Conservation (phyloP, 1,140 invertebrate species). For the Achatina immaculata region DNA sequence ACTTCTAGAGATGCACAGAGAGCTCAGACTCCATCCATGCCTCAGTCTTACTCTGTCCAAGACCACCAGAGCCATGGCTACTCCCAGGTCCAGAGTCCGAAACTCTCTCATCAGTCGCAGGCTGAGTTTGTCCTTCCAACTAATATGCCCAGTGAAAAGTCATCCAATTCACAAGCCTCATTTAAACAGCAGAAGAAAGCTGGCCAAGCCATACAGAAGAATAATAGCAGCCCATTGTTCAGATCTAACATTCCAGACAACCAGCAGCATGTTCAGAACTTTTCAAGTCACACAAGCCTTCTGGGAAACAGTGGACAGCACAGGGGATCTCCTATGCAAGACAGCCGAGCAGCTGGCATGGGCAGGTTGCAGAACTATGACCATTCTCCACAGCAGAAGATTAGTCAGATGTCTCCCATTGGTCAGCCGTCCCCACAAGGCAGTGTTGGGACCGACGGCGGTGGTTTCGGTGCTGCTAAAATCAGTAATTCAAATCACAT, state of each 20-base stretch:
- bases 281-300: not conserved
- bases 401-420: conserved; percentile 21
- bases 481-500: conserved; percentile 22
- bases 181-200: conserved; percentile 29
- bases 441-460: not conserved
- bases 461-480: not conserved
- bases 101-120: conserved; percentile 8
- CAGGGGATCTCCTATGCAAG: conserved; percentile 27
- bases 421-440: conserved; percentile 27
- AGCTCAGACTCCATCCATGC: conserved; percentile 32
- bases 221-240: conserved; percentile 14
- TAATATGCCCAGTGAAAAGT: conserved; percentile 20
- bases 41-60: conserved; percentile 22
- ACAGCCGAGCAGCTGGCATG: not conserved
- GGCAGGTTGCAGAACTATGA: conserved; percentile 13
- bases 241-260: conserved; percentile 38
- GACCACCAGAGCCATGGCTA: conserved; percentile 34
- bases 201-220: not conserved
- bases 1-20: conserved; percentile 23
- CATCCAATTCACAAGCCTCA: not conserved
- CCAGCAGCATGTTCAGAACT: conserved; percentile 22
- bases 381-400: conserved; percentile 22
- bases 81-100: conserved; percentile 16
- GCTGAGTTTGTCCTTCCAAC: conserved; percentile 13
- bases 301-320: conserved; percentile 10